Conservation (phyloP, 2,113 vertebrate species). For the Pomatostomus ruficeps region DNA sequence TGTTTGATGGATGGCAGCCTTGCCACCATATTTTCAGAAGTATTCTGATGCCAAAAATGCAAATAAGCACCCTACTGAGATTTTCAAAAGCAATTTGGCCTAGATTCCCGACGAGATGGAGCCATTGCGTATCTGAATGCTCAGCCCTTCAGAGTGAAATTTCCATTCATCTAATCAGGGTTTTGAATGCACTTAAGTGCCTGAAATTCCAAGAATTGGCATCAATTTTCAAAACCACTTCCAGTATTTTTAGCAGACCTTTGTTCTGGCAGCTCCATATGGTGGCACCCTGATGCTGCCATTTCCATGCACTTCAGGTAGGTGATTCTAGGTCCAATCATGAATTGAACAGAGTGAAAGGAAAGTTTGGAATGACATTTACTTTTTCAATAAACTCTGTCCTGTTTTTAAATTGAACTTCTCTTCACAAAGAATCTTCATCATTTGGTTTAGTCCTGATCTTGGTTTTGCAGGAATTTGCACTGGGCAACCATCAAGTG, state of each 20-base stretch:
- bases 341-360: not conserved
- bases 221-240: slow-evolving; percentile 33
- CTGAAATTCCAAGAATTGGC: slow-evolving; percentile 54
- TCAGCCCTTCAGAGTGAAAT: slow-evolving; percentile 30
- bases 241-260: slow-evolving; percentile 54
- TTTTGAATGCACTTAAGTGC: slow-evolving; percentile 29
- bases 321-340: not conserved
- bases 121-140: slow-evolving; percentile 31
- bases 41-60: slow-evolving; percentile 38
- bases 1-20: slow-evolving; percentile 50
- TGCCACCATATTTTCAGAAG: slow-evolving; percentile 50
- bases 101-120: slow-evolving; percentile 13
- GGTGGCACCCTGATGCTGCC: not conserved
- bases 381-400: not conserved
- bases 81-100: slow-evolving; percentile 63
- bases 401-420: not conserved
- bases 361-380: not conserved
- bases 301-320: not conserved
- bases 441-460: not conserved
- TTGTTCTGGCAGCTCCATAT: slow-evolving; percentile 15
- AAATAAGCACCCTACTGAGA: slow-evolving; percentile 44
- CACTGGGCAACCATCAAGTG: not conserved
- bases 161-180: slow-evolving; percentile 53
- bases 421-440: not conserved
- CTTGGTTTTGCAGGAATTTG: not conserved